Percentiles rank a stretch among this genome's conserved stretches.
Evolutionary conservation across 2,888 invertebrate species (phyloP).

Genomic region (Cremastobaeus sp.): DNA sequence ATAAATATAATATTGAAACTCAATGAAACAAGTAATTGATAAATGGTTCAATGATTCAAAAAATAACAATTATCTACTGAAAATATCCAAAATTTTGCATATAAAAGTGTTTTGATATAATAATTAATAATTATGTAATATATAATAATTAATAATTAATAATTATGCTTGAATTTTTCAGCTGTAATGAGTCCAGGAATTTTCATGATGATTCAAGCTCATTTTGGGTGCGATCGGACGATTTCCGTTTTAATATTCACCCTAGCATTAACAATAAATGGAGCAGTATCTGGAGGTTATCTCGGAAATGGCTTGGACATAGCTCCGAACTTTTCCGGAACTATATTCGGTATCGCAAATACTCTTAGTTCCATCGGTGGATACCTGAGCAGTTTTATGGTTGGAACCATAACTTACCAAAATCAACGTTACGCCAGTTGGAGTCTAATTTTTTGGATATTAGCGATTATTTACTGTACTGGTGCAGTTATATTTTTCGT

Average conservation of each 20-base stretch:
- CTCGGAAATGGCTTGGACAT: conserved; percentile 92
- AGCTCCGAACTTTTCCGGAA: conserved; percentile 92
- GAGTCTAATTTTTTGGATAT: conserved; percentile 90
- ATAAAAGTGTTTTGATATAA: too few species aligned
- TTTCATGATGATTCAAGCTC: conserved; percentile 87
- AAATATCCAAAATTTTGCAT: too few species aligned
- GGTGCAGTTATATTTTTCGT: conserved; percentile 83
- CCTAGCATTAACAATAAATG: conserved; percentile 88
- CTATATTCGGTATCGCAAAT: conserved; percentile 93
- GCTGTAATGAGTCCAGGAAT: conserved; percentile 84
- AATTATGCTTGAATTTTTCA: conserved; percentile 68
- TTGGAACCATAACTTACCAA: conserved; percentile 86
- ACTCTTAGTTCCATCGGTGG: conserved; percentile 90
- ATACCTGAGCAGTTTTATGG: conserved; percentile 89
- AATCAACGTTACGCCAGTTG: conserved; percentile 86
- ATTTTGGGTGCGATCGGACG: conserved; percentile 84
- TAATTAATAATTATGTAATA: neutral
- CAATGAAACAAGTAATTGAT: too few species aligned
- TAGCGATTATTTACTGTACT: conserved; percentile 84
- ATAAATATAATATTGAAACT: too few species aligned
- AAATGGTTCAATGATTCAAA: too few species aligned
- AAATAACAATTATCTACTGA: too few species aligned
- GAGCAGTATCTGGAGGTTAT: conserved; percentile 91
- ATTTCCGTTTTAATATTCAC: conserved; percentile 89
- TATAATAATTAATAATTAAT: neutral